Evolutionary conservation across 2,888 invertebrate genomes (phyloP), one percentile per base, ranked within the genome.

Genomic region (Epicampocera succincta): DNA sequence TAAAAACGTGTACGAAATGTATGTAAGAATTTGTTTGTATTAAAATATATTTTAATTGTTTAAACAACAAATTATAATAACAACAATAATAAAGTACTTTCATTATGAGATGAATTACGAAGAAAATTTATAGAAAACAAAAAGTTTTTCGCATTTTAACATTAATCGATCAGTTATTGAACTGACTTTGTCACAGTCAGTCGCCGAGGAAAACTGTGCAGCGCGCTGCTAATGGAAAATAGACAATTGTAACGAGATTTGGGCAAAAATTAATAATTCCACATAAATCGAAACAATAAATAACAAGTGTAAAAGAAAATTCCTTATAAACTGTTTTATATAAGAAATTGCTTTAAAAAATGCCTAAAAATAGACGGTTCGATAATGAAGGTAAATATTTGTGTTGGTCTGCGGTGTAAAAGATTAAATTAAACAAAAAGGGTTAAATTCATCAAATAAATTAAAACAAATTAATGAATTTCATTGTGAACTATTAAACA

Each of bases 331-430:
- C 13, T 29, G 29, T 19, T 17, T 11, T 61, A 33, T 19, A 48
- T 13, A 11, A 61, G 12, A 48, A 52, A 54, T n/a, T 42, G 5
- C 25, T 29, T 17, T 11, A 6, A 17, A 85, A 84, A 46, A 89
- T 89, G 86, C 87, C 86, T 25, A 90, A 89, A 79, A 90, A 90
- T 87, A 89, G 90, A 72, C 87, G 90, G 48, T 89, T 85, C 71
- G 88, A 89, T 50, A 84, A 85, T 60, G 84, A 85, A 87, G 88
- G 88, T 88, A 86, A 82, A 83, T 80, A 21, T 72, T 65, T 60
- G 66, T 50, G 63, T 58, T 58, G 74, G 38, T 40, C 13, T 68
- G 4, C 12, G 29, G 12, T 50, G 33, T n/a, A 15, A 25, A 56
- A 66, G 13, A 29, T n/a, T n/a, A n/a, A n/a, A 11, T 0, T 15